Conservation (phyloP, 1,140 invertebrate species). For the Microvelia longipes region DNA sequence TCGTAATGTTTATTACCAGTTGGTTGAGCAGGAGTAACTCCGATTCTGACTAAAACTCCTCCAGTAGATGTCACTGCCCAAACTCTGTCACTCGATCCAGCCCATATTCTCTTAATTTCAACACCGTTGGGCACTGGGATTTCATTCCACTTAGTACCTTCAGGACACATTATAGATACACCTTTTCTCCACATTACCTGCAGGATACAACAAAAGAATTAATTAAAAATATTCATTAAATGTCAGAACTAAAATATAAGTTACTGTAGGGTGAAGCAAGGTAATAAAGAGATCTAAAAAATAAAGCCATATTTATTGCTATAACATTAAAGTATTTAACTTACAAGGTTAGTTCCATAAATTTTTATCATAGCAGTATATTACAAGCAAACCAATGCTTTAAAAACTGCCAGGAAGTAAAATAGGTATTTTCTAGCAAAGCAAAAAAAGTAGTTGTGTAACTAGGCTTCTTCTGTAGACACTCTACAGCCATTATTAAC, state of each 20-base stretch:
- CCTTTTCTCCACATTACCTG: conserved; percentile 69
- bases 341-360: neutral
- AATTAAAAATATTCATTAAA: neutral
- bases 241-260: neutral
- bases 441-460: too few species aligned
- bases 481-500: too few species aligned
- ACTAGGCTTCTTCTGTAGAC: too few species aligned
- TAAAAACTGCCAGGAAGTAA: too few species aligned
- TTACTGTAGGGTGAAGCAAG: too few species aligned
- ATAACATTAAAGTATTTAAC: neutral
- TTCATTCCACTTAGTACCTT: conserved; percentile 66
- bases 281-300: neutral
- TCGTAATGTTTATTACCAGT: too few species aligned
- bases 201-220: conserved; percentile 3
- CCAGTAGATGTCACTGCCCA: conserved; percentile 74
- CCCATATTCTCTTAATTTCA: conserved; percentile 68
- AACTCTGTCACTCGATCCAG: conserved; percentile 64
- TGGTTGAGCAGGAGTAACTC: conserved; percentile 52
- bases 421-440: too few species aligned
- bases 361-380: too few species aligned
- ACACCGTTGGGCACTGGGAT: conserved; percentile 53
- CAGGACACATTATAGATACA: conserved; percentile 60
- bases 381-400: too few species aligned
- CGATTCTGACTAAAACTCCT: conserved; percentile 57
- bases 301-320: neutral